Percentiles rank a stretch among this genome's conserved stretches.
These are phyloP conservation scores for Pagrus major DNA, from an alignment of 2,113 vertebrate species.

Conservation along the genomic window DNA sequence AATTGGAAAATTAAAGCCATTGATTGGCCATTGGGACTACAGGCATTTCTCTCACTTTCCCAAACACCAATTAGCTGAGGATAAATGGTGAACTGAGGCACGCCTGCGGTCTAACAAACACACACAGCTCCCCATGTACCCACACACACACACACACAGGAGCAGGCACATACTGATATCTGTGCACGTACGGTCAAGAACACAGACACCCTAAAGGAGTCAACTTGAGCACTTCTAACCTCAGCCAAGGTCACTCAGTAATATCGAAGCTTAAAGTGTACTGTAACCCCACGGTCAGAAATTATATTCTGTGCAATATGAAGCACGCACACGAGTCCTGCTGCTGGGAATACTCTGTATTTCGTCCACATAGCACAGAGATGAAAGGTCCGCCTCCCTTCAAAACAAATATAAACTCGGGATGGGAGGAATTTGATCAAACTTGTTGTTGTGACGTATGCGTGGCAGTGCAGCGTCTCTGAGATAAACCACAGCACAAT, in stretches of 20 bases:
- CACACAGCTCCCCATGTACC: not conserved
- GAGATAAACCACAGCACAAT: not conserved
- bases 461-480: not conserved
- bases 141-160: not conserved
- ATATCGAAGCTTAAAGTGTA: constrained; percentile 60
- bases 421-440: constrained; percentile 18
- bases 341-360: constrained; percentile 48
- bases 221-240: constrained; percentile 58
- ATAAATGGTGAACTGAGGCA: constrained; percentile 60
- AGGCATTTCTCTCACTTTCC: constrained; percentile 64
- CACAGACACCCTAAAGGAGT: constrained; percentile 22
- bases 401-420: constrained; percentile 59
- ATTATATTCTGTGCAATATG: constrained; percentile 51
- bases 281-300: constrained; percentile 60
- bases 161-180: not conserved
- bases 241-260: constrained; percentile 68
- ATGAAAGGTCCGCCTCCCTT: constrained; percentile 17
- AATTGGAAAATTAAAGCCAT: constrained; percentile 79
- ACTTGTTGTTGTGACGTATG: constrained; percentile 13
- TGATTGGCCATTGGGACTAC: constrained; percentile 63
- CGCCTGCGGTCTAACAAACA: not conserved
- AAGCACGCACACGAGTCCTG: constrained; percentile 5
- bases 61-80: constrained; percentile 69
- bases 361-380: constrained; percentile 43
- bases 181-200: constrained; percentile 14